phyloP scores from a whole-genome alignment of 1,140 invertebrate genomes.

The Whitmania pigra region DNA sequence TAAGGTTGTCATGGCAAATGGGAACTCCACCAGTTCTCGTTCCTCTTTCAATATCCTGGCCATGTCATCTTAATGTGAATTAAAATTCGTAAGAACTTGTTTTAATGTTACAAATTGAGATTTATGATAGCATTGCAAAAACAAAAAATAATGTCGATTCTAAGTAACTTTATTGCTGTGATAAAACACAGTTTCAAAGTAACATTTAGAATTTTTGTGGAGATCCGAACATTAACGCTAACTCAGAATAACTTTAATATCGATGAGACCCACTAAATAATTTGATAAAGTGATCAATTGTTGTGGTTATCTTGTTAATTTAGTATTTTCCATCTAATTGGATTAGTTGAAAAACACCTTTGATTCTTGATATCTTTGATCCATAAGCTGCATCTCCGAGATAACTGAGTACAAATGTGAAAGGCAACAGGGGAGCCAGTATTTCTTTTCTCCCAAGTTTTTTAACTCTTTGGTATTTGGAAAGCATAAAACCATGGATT shows the following conservation, averaged over 20 bases:
- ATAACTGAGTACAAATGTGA: conserved; percentile 59
- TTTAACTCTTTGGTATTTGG: conserved; percentile 43
- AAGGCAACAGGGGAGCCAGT: conserved; percentile 53
- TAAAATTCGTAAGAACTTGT: too few relatives aligned
- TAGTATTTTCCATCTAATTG: neutral
- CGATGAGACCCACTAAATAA: neutral
- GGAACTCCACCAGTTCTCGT: too few relatives aligned
- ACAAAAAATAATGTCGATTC: too few relatives aligned
- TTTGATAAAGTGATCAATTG: conserved; percentile 18
- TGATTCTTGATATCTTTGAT: conserved; percentile 59
- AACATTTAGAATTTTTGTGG: neutral
- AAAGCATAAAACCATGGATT: too few relatives aligned
- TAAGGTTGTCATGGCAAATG: too few relatives aligned
- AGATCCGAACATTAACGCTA: neutral
- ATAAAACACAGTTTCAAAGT: neutral
- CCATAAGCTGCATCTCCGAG: conserved; percentile 63
- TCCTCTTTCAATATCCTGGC: too few relatives aligned
- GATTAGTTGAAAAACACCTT: conserved; percentile 44
- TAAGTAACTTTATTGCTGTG: too few relatives aligned
- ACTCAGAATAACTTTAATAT: neutral
- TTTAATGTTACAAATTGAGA: too few relatives aligned
- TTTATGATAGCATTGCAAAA: too few relatives aligned
- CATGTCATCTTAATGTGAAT: too few relatives aligned
- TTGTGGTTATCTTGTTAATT: neutral
- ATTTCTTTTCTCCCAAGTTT: conserved; percentile 48